Evolutionary conservation across 2,113 vertebrate genomes (phyloP).

Genomic region (Dromas ardeola): DNA sequence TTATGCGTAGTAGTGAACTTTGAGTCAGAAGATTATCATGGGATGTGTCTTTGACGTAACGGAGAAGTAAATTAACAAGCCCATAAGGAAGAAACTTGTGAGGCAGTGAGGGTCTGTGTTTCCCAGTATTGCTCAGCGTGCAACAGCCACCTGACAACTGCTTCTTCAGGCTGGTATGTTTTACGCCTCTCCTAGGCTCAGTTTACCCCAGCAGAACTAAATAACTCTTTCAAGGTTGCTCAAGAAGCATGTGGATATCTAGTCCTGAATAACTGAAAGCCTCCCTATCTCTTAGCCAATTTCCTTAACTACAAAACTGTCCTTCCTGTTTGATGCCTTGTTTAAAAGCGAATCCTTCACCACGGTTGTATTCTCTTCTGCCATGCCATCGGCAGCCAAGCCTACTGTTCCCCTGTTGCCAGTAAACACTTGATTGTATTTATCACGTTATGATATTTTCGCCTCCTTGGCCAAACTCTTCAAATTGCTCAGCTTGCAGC

Average conservation of each 20-base stretch:
- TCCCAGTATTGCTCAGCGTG: not conserved
- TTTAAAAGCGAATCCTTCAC: not conserved
- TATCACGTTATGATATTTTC: not conserved
- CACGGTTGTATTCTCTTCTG: not conserved
- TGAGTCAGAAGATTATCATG: not conserved
- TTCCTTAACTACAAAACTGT: not conserved
- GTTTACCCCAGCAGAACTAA: not conserved
- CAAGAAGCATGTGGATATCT: not conserved
- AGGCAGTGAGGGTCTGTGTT: not conserved
- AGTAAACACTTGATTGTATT: not conserved
- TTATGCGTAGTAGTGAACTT: not conserved
- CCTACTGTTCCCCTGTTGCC: not conserved
- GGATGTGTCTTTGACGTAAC: not conserved
- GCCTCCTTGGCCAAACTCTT: not conserved
- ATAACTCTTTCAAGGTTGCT: not conserved
- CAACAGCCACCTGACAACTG: not conserved
- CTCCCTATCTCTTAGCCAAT: not conserved
- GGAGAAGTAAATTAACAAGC: not conserved
- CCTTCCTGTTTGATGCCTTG: not conserved
- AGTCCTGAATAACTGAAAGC: not conserved
- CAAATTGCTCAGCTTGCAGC: not conserved
- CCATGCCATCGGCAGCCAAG: not conserved
- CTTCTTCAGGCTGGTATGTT: not conserved
- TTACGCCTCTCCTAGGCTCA: not conserved
- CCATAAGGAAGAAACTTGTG: not conserved